These are phyloP conservation scores for Toxostoma redivivum DNA, from an alignment of 2,113 vertebrate genomes.

Conservation along the genomic window DNA sequence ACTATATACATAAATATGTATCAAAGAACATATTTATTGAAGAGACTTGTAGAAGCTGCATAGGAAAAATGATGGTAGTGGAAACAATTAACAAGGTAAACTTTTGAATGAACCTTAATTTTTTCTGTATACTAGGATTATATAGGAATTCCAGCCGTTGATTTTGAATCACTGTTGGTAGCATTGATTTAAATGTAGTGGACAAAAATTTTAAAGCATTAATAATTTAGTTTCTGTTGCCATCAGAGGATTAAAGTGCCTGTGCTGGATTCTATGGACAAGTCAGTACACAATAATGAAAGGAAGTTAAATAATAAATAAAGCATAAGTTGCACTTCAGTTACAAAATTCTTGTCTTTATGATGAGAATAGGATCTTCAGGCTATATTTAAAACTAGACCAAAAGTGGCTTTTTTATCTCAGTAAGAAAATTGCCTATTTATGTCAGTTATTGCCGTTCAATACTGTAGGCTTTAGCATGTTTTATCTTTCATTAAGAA, in stretches of 20 bases:
- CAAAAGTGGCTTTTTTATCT: neutral
- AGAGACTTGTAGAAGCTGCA: neutral
- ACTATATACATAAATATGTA: neutral
- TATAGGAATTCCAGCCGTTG: neutral
- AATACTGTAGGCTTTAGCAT: neutral
- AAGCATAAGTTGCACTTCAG: conserved; percentile 40
- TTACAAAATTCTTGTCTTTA: conserved; percentile 36
- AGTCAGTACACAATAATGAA: conserved; percentile 39
- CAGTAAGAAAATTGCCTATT: neutral
- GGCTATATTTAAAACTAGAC: conserved; percentile 20
- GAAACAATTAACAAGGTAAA: neutral
- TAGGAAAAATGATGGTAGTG: neutral
- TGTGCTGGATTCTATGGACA: conserved; percentile 34
- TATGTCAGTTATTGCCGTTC: neutral
- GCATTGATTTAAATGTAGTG: conserved; percentile 52
- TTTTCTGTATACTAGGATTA: neutral
- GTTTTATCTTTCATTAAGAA: neutral
- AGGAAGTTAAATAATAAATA: conserved; percentile 62
- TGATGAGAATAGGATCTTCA: conserved; percentile 21
- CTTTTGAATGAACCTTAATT: neutral
- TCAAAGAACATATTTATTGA: neutral
- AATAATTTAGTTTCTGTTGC: conserved; percentile 45
- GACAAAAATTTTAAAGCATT: conserved; percentile 36
- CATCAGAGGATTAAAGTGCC: conserved; percentile 33
- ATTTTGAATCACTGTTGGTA: conserved; percentile 41